Percentiles rank a stretch among this genome's conserved stretches.
These are phyloP conservation scores for Phoxinus dragarum DNA, from an alignment of 2,797 vertebrate species.

Conservation along the genomic window DNA sequence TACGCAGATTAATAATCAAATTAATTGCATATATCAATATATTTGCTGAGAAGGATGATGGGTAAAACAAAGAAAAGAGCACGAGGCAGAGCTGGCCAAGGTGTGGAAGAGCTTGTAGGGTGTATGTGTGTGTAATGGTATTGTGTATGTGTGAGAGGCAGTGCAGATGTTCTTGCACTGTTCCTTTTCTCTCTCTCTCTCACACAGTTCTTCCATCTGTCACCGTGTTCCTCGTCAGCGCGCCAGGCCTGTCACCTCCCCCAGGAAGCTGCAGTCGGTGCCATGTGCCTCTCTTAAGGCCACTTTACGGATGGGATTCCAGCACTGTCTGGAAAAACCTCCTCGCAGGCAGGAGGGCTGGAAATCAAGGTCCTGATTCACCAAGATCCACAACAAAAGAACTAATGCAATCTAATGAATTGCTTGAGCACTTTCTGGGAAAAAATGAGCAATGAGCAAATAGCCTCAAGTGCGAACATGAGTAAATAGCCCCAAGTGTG, in stretches of 20 bases:
- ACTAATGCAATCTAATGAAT: neutral
- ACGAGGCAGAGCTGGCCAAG: neutral
- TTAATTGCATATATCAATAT: neutral
- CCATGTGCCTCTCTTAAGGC: conserved; percentile 42
- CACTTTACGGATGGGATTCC: conserved; percentile 27
- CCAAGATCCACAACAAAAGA: neutral
- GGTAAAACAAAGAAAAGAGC: neutral
- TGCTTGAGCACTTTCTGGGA: neutral
- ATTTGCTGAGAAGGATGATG: neutral
- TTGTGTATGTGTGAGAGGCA: neutral
- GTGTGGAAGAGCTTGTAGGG: neutral
- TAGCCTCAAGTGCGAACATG: neutral
- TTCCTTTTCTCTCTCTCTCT: conserved; percentile 27
- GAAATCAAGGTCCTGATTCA: neutral
- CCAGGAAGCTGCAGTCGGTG: conserved; percentile 32
- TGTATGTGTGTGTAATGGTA: neutral
- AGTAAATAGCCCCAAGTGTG: neutral
- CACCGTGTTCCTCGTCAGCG: conserved; percentile 13
- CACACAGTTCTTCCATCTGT: conserved; percentile 41
- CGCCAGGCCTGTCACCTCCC: conserved; percentile 43
- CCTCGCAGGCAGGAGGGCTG: conserved; percentile 24
- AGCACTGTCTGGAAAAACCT: conserved; percentile 7
- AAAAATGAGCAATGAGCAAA: neutral
- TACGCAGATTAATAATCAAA: neutral
- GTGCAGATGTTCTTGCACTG: conserved; percentile 20